Conservation (phyloP, 1,140 invertebrate species). For the Hypothenemus hampei region DNA sequence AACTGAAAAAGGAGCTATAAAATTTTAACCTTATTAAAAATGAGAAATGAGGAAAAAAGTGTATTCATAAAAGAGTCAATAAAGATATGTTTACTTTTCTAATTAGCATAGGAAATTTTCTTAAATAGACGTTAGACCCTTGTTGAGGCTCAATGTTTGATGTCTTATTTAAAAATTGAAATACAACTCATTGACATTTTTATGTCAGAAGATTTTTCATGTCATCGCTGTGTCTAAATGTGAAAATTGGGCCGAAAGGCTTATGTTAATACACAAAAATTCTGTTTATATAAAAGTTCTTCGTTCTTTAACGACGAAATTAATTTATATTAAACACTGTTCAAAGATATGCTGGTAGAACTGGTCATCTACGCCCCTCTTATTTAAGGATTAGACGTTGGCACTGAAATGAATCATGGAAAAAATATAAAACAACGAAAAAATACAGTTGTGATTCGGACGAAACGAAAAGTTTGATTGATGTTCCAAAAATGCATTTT, state of each 20-base stretch:
- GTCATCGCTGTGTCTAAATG: too few species aligned
- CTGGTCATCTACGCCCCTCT: background rate
- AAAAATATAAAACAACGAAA: slow-evolving; percentile 2
- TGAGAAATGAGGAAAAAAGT: too few species aligned
- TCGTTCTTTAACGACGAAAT: background rate
- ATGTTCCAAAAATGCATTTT: slow-evolving; percentile 20
- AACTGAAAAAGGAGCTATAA: too few species aligned
- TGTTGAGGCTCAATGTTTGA: background rate
- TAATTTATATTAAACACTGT: background rate
- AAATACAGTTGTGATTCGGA: background rate
- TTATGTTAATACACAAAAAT: background rate
- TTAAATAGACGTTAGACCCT: background rate
- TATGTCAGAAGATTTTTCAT: too few species aligned
- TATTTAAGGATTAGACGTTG: slow-evolving; percentile 11
- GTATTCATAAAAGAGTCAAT: too few species aligned
- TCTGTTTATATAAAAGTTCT: background rate
- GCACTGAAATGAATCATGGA: slow-evolving; percentile 15
- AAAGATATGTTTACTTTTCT: too few species aligned
- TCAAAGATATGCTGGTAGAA: background rate
- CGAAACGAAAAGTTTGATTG: slow-evolving; percentile 9
- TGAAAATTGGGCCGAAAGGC: background rate
- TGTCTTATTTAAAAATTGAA: background rate
- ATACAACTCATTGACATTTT: background rate
- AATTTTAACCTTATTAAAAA: too few species aligned
- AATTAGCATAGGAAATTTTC: too few species aligned